These are phyloP conservation scores for Ambastaia sidthimunki DNA, from an alignment of 2,797 vertebrate species.

Conservation along the genomic window DNA sequence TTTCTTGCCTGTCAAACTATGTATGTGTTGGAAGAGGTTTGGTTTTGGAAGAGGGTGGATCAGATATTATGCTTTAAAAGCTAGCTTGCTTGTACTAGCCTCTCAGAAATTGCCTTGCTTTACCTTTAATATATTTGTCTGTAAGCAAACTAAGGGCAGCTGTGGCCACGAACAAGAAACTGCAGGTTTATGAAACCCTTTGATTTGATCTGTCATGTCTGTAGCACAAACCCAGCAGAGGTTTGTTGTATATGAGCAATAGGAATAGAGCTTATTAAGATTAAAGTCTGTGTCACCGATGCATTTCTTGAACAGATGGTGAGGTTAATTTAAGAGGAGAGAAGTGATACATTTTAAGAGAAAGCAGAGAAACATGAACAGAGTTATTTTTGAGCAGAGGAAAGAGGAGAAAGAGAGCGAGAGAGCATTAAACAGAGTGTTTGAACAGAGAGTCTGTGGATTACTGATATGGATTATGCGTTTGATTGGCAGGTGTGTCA, in stretches of 20 bases:
- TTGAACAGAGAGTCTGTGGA: slow-evolving; percentile 35
- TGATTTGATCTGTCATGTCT: no score
- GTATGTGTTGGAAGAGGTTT: no score
- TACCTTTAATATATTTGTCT: neutral
- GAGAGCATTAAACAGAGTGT: slow-evolving; percentile 13
- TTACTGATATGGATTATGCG: slow-evolving; percentile 34
- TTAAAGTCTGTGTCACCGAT: neutral
- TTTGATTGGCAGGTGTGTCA: slow-evolving; percentile 39
- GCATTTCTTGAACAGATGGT: neutral
- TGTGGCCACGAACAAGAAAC: neutral
- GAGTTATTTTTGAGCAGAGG: neutral
- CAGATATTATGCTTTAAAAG: no score
- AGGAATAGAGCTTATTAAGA: neutral
- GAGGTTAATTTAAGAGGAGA: slow-evolving; percentile 9
- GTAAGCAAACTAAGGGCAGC: neutral
- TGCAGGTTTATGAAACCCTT: neutral
- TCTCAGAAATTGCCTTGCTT: no score
- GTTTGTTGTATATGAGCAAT: neutral
- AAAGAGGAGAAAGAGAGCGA: slow-evolving; percentile 7
- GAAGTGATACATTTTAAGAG: slow-evolving; percentile 11
- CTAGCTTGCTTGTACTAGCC: no score
- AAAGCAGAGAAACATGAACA: neutral
- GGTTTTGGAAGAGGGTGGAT: no score
- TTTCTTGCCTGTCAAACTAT: no score
- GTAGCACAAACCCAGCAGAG: neutral